phyloP scores from a whole-genome alignment of 2,888 invertebrate species.

The Ophion costatus region DNA sequence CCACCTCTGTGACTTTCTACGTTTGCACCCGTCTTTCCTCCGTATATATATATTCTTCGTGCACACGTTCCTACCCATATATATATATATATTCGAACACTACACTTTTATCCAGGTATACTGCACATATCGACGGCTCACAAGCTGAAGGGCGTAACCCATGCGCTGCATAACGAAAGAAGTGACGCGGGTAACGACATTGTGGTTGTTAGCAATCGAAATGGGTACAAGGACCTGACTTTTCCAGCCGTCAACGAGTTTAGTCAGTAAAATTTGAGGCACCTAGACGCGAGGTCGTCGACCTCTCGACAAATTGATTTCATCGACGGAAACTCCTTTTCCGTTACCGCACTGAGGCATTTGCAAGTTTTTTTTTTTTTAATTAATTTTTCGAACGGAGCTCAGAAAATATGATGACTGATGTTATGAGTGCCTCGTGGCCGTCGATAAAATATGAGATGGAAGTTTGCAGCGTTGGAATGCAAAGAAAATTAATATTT shows the following conservation, averaged over 20 bases:
- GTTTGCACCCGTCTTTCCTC: conserved; percentile 58
- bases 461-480: no score
- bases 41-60: conserved; percentile 1
- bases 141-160: not conserved
- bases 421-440: no score
- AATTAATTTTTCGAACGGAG: no score
- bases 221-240: not conserved
- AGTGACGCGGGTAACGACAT: not conserved
- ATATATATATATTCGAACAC: not conserved
- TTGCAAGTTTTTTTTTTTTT: not conserved
- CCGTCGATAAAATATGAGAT: no score
- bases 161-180: not conserved
- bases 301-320: conserved; percentile 22
- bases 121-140: not conserved
- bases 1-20: conserved; percentile 62
- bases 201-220: not conserved
- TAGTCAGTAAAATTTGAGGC: conserved; percentile 12
- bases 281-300: conserved; percentile 19
- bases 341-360: not conserved
- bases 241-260: conserved; percentile 32
- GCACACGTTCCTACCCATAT: conserved; percentile 26
- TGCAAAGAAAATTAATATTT: no score
- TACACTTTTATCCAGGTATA: conserved; percentile 53
- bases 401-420: no score
- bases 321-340: not conserved